Percentiles rank a stretch among this genome's conserved stretches.
Evolutionary conservation across 2,888 invertebrate species (phyloP).

Genomic region (Limnephilus rhombicus): DNA sequence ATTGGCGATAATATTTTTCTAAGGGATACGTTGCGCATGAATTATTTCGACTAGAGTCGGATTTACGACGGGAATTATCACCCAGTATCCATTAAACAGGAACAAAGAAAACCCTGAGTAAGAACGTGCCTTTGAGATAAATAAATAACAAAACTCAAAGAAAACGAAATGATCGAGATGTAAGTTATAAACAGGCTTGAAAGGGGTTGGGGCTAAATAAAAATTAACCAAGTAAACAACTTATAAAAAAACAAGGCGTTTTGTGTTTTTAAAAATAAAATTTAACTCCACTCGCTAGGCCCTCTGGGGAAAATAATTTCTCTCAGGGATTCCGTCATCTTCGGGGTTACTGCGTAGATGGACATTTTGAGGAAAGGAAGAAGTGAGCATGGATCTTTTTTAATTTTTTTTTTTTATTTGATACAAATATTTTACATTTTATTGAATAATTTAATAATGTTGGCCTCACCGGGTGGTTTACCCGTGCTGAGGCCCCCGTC

Average conservation of each 20-base stretch:
- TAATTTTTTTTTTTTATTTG: no score
- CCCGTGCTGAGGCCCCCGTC: no score
- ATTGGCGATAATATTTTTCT: background rate
- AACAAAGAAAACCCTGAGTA: slow-evolving; percentile 1
- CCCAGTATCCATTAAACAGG: slow-evolving; percentile 40
- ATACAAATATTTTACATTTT: no score
- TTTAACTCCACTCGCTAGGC: no score
- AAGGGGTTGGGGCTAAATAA: background rate
- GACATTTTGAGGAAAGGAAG: no score
- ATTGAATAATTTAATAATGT: no score
- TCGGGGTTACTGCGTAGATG: no score
- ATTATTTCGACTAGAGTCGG: background rate
- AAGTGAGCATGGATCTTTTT: no score
- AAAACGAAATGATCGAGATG: background rate
- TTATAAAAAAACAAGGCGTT: background rate
- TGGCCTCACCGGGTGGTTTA: no score
- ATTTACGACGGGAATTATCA: background rate
- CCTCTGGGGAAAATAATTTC: no score
- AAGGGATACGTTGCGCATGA: slow-evolving; percentile 15
- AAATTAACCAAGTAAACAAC: background rate
- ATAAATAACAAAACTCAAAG: background rate
- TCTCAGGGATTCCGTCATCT: no score
- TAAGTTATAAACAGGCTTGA: background rate
- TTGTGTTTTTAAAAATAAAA: no score
- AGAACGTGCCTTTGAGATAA: background rate